These are phyloP conservation scores for Rhodophaea formosa DNA, from an alignment of 2,888 invertebrate genomes.

Conservation along the genomic window DNA sequence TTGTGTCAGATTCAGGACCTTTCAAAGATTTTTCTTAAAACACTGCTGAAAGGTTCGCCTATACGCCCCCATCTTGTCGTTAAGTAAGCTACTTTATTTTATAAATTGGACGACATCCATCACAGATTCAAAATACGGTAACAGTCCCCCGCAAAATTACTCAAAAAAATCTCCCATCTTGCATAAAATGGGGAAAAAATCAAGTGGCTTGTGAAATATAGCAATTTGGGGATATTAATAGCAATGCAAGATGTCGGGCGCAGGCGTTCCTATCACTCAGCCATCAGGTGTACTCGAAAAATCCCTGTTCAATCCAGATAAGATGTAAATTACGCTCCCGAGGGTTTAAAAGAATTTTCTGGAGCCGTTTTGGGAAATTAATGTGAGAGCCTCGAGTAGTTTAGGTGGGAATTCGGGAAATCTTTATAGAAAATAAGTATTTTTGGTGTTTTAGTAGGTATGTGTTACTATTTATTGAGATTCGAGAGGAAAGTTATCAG, in stretches of 20 bases:
- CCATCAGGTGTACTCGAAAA: constrained; percentile 28
- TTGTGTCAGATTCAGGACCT: too few species aligned
- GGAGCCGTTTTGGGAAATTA: constrained; percentile 65
- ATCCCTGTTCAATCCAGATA: constrained; percentile 62
- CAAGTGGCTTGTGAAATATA: constrained; percentile 15
- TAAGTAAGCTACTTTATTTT: too few species aligned
- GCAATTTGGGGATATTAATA: constrained; percentile 15
- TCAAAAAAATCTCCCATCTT: not conserved
- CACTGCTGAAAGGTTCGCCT: too few species aligned
- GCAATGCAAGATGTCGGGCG: constrained; percentile 32
- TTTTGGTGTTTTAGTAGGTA: too few species aligned
- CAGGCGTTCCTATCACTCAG: constrained; percentile 27
- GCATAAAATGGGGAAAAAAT: constrained; percentile 3
- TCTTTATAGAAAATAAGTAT: not conserved
- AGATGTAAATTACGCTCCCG: constrained; percentile 67
- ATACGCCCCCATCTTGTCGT: too few species aligned
- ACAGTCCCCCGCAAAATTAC: not conserved
- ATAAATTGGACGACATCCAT: not conserved
- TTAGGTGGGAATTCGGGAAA: not conserved
- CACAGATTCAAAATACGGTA: constrained; percentile 5
- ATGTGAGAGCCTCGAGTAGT: constrained; percentile 42
- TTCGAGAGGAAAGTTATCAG: too few species aligned
- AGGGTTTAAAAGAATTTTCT: constrained; percentile 61
- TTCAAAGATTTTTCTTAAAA: too few species aligned
- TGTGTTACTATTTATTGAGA: too few species aligned